Evolutionary conservation across 2,797 vertebrate genomes (phyloP).

Genomic region (Pantherophis vulpinus): DNA sequence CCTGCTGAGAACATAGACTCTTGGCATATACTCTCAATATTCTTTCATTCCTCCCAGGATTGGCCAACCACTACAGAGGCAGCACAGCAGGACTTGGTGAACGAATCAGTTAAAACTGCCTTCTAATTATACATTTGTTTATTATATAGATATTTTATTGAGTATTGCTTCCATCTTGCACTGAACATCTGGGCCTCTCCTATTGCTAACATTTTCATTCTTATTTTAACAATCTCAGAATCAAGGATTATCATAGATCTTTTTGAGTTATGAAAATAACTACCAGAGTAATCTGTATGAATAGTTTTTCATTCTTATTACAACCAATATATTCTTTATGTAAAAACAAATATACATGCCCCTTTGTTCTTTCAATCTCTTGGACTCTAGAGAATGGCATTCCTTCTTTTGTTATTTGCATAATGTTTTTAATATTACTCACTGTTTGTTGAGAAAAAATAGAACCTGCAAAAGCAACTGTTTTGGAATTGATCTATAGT

Average conservation of each 20-base stretch:
- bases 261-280: not conserved
- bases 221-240: not conserved
- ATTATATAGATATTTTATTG: not conserved
- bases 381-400: too few relatives aligned
- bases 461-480: too few relatives aligned
- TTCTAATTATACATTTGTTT: not conserved
- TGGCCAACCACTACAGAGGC: not conserved
- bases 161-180: not conserved
- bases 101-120: not conserved
- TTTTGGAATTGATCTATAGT: too few relatives aligned
- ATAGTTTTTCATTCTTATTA: too few relatives aligned
- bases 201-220: not conserved
- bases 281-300: too few relatives aligned
- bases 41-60: not conserved
- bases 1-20: not conserved
- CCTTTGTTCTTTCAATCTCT: too few relatives aligned
- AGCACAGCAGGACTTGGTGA: not conserved
- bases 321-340: too few relatives aligned
- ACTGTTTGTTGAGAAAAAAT: too few relatives aligned
- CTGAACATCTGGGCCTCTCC: not conserved
- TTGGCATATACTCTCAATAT: not conserved
- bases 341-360: too few relatives aligned
- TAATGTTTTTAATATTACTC: too few relatives aligned
- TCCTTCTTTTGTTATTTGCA: too few relatives aligned
- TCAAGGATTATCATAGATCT: not conserved